Evolutionary conservation across 2,113 vertebrate species (phyloP), one percentile per base, ranked within the genome.

Genomic region (Diphyllodes magnificus): DNA sequence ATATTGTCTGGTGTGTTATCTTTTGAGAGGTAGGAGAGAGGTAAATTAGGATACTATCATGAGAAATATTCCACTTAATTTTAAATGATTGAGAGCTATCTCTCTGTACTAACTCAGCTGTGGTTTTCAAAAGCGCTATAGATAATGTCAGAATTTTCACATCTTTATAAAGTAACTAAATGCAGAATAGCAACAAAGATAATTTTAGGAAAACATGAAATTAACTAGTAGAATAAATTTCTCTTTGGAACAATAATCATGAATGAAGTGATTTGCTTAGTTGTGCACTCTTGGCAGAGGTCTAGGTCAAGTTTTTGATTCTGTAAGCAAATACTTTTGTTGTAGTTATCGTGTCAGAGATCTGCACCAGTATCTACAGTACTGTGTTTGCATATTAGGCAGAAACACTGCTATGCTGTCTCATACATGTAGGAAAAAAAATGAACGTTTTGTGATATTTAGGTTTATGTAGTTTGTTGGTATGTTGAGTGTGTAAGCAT

Each of bases 31-130:
- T 92, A 75, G 0, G 1, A 89, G 91, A 94, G 88, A 92, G 71
- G 85, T 94, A 96, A 95, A 95, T 97, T 95, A 96, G 82, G 72
- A 92, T 96, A 93, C 93, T 95, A 92, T 90, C 68, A 76, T 93
- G 90, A 95, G 91, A 93, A 94, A 95, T 96, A 92, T 94, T 95
- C 64, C 83, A 91, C 88, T 90, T 94, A 89, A 95, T 94, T 69
- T 94, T 78, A 95, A 97, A 88, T 82, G 53, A 65, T 86, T 80
- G 71, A 96, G 66, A 89, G 60, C 25, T 92, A 54, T 93, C 90
- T 92, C 75, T 94, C 90, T 92, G 54, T 88, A 88, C 42, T 95
- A 92, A 88, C 61, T 73, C 78, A 90, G 39, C 83, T 94, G 68
- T 91, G 80, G 70, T 63, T 69, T 96, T 95, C 81, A 91, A 81